Conservation (phyloP, 2,888 invertebrate species). For the Carabus problematicus region DNA sequence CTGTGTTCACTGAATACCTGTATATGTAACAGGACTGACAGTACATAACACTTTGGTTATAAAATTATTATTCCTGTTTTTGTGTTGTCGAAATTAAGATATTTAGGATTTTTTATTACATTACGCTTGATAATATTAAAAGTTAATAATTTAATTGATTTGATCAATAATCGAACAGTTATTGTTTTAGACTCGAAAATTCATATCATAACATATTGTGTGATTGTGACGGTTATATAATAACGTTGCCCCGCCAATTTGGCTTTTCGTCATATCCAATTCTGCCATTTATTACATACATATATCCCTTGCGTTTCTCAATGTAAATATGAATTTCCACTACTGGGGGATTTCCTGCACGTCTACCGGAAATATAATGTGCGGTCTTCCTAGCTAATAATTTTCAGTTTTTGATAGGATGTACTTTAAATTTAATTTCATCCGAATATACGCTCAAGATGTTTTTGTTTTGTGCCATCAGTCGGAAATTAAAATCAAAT, state of each 20-base stretch:
- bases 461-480: constrained; percentile 18
- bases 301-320: constrained; percentile 6
- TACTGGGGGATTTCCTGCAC: constrained; percentile 13
- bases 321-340: constrained; percentile 24
- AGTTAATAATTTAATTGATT: constrained; percentile 3
- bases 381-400: constrained; percentile 2
- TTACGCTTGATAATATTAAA: too few species aligned
- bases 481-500: constrained; percentile 16
- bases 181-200: neutral
- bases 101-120: too few species aligned
- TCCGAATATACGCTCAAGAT: neutral
- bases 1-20: too few species aligned
- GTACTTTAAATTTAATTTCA: neutral
- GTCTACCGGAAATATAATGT: constrained; percentile 13
- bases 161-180: neutral
- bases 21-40: too few species aligned
- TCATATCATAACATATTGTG: neutral
- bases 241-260: neutral
- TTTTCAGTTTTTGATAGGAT: too few species aligned
- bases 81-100: too few species aligned
- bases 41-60: too few species aligned
- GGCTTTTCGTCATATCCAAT: too few species aligned
- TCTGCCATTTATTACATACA: neutral
- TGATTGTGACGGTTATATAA: neutral
- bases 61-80: too few species aligned